phyloP scores from a whole-genome alignment of 2,888 invertebrate species.

The Drosophila anomelani region DNA sequence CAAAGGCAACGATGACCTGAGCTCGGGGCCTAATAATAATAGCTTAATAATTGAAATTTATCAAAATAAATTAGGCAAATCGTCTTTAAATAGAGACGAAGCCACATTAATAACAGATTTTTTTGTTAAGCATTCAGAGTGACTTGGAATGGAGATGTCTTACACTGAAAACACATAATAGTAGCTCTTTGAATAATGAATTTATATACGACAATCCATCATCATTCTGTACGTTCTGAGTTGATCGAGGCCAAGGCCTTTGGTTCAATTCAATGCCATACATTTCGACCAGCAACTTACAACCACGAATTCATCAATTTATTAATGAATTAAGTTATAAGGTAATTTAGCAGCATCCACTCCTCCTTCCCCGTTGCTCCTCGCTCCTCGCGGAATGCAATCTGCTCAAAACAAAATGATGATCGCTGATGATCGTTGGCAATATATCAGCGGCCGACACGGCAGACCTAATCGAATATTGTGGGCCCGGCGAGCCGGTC shows the following conservation, averaged over 20 bases:
- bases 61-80: slow-evolving; percentile 70
- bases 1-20: slow-evolving; percentile 8
- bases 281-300: slow-evolving; percentile 81
- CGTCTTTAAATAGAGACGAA: slow-evolving; percentile 64
- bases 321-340: slow-evolving; percentile 84
- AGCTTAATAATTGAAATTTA: slow-evolving; percentile 72
- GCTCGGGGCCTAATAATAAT: slow-evolving; percentile 45
- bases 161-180: slow-evolving; percentile 27
- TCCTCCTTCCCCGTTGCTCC: slow-evolving; percentile 2
- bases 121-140: slow-evolving; percentile 51
- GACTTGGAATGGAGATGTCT: slow-evolving; percentile 52
- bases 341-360: slow-evolving; percentile 70
- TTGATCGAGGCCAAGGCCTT: slow-evolving; percentile 2
- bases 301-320: slow-evolving; percentile 83
- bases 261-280: slow-evolving; percentile 52
- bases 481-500: slow-evolving; percentile 43
- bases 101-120: slow-evolving; percentile 68
- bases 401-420: slow-evolving; percentile 73
- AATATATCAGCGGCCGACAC: slow-evolving; percentile 76
- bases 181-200: neutral
- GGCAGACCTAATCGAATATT: slow-evolving; percentile 68
- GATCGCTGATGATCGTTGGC: slow-evolving; percentile 79
- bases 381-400: slow-evolving; percentile 66
- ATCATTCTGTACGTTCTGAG: neutral
- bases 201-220: neutral